phyloP scores from a whole-genome alignment of 2,888 invertebrate species.

The Tenthredo livida region DNA sequence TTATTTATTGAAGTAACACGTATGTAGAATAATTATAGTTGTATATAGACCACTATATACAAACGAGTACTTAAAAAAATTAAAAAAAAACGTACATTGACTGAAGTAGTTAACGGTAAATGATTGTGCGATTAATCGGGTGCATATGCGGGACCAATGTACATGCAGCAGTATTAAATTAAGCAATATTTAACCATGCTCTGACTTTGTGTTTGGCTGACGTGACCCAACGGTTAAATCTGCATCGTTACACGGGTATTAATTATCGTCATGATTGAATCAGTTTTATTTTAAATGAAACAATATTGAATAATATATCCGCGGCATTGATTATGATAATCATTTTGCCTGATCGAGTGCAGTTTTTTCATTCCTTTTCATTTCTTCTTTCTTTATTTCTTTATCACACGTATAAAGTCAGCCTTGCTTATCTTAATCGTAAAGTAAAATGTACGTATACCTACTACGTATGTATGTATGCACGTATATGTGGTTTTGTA shows the following conservation, averaged over 20 bases:
- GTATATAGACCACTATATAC: not conserved
- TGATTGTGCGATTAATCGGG: conserved; percentile 14
- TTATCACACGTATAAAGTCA: not conserved
- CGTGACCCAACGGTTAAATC: conserved; percentile 11
- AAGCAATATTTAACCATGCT: conserved; percentile 18
- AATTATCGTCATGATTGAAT: not conserved
- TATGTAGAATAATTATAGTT: not conserved
- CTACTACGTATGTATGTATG: not conserved
- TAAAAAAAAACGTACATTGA: not conserved
- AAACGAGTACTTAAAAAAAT: not conserved
- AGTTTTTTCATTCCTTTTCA: not conserved
- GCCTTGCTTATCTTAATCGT: not conserved
- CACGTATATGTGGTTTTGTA: not conserved
- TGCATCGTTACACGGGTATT: conserved; percentile 5
- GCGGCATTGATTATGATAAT: not conserved
- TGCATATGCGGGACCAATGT: conserved; percentile 17
- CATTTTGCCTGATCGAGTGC: not conserved
- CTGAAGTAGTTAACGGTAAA: not conserved
- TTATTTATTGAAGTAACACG: not conserved
- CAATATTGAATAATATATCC: not conserved
- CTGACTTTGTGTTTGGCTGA: not conserved
- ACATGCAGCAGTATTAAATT: conserved; percentile 13
- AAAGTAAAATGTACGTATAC: not conserved
- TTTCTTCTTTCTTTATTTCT: not conserved
- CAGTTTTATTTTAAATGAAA: not conserved